phyloP scores from a whole-genome alignment of 2,797 vertebrate genomes.

The Pterois miles region DNA sequence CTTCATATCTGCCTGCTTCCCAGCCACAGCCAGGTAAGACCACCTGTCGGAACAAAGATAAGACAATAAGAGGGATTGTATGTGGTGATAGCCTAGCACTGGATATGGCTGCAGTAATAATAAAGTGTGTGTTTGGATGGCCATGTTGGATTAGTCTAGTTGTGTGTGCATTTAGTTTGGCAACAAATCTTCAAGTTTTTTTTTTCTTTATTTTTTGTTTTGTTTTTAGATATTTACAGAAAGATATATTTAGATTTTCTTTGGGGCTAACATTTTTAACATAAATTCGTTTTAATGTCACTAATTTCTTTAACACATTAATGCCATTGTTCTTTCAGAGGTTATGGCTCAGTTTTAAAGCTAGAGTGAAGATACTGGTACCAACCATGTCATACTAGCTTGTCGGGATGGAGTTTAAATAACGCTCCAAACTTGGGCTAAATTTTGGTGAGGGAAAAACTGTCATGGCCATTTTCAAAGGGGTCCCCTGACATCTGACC shows the following conservation, averaged over 20 bases:
- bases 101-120: conserved; percentile 54
- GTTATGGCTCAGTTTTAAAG: too few species aligned
- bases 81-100: conserved; percentile 55
- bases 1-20: conserved; percentile 77
- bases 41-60: conserved; percentile 83
- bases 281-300: too few species aligned
- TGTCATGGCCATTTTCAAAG: too few species aligned
- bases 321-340: too few species aligned
- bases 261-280: background rate
- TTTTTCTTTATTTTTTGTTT: too few species aligned
- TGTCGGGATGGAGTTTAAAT: too few species aligned
- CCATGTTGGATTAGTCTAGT: conserved; percentile 10
- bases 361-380: too few species aligned
- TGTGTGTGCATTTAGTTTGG: background rate
- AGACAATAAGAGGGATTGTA: conserved; percentile 66
- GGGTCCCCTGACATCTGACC: too few species aligned
- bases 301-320: too few species aligned
- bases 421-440: rapidly evolving
- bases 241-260: background rate
- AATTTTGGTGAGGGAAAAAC: too few species aligned
- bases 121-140: conserved; percentile 42
- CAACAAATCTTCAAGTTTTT: background rate
- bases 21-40: conserved; percentile 72
- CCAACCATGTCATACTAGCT: too few species aligned
- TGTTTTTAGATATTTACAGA: background rate